Evolutionary conservation across 2,888 invertebrate species (phyloP).

Genomic region (Sceliomorpha sp.): DNA sequence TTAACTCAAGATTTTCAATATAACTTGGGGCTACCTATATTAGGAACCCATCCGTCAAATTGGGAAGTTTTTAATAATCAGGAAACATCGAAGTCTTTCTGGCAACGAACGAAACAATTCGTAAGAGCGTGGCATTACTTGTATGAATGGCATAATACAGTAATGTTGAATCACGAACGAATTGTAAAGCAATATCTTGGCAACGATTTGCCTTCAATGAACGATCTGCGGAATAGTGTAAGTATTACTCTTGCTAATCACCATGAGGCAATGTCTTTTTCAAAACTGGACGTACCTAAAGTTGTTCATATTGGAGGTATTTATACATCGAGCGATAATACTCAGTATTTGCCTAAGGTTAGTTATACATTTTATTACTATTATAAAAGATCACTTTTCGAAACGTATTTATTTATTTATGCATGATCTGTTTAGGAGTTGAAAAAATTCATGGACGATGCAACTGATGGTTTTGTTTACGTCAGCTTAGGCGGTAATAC

Average conservation of each 20-base stretch:
- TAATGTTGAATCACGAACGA: constrained; percentile 28
- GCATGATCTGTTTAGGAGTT: no score
- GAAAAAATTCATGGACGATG: constrained; percentile 51
- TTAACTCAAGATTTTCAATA: constrained; percentile 16
- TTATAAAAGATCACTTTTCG: constrained; percentile 6
- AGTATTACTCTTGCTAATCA: constrained; percentile 58
- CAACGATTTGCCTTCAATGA: constrained; percentile 42
- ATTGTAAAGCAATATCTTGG: constrained; percentile 52
- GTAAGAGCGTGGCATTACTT: constrained; percentile 17
- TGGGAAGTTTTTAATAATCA: constrained; percentile 56
- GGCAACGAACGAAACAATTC: constrained; percentile 53
- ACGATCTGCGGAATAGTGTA: constrained; percentile 51
- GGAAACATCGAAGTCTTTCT: constrained; percentile 50
- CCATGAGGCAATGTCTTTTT: constrained; percentile 21
- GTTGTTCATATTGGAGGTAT: constrained; percentile 49
- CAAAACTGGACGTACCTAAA: constrained; percentile 46
- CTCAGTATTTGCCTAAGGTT: constrained; percentile 24
- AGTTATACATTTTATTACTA: constrained; percentile 17
- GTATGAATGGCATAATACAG: not conserved
- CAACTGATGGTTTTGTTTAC: constrained; percentile 62
- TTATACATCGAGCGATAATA: constrained; percentile 32
- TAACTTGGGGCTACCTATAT: constrained; percentile 44
- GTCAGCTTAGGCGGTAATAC: constrained; percentile 60
- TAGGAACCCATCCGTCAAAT: constrained; percentile 59
- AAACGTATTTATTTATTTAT: no score